Evolutionary conservation across 1,140 invertebrate species (phyloP).

Genomic region (Hyles vespertilio): DNA sequence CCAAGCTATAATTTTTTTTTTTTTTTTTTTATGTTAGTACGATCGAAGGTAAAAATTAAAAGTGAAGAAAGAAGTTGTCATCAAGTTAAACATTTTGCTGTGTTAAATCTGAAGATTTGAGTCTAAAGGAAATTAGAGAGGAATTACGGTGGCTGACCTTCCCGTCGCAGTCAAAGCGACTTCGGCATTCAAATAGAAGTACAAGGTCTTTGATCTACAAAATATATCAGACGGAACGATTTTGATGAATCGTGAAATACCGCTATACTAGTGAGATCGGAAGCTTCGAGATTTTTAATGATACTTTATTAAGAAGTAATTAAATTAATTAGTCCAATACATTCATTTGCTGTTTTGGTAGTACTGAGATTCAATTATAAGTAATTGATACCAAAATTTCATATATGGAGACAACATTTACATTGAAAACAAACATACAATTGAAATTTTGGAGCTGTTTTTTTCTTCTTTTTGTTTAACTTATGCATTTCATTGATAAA

Average conservation of each 20-base stretch:
- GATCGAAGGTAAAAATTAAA: not conserved
- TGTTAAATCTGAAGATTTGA: conserved; percentile 31
- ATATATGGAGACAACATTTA: too few relatives aligned
- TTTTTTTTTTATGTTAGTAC: too few relatives aligned
- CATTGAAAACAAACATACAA: too few relatives aligned
- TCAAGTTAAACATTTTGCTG: conserved; percentile 36
- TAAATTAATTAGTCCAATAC: too few relatives aligned
- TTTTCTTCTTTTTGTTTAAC: too few relatives aligned
- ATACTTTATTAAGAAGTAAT: too few relatives aligned
- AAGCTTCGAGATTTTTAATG: not conserved
- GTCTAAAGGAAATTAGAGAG: conserved; percentile 38
- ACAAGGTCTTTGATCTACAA: conserved; percentile 53
- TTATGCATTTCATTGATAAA: too few relatives aligned
- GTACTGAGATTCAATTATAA: too few relatives aligned
- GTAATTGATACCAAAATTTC: too few relatives aligned
- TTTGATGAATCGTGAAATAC: conserved; percentile 22
- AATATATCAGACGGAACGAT: conserved; percentile 25
- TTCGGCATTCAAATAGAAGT: conserved; percentile 43
- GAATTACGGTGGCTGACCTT: conserved; percentile 37
- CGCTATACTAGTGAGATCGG: not conserved
- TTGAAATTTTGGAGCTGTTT: too few relatives aligned
- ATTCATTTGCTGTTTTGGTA: too few relatives aligned
- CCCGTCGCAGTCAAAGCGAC: conserved; percentile 36
- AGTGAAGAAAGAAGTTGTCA: not conserved
- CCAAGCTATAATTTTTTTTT: too few relatives aligned